phyloP scores from a whole-genome alignment of 2,113 vertebrate genomes.

The Macaca nemestrina region DNA sequence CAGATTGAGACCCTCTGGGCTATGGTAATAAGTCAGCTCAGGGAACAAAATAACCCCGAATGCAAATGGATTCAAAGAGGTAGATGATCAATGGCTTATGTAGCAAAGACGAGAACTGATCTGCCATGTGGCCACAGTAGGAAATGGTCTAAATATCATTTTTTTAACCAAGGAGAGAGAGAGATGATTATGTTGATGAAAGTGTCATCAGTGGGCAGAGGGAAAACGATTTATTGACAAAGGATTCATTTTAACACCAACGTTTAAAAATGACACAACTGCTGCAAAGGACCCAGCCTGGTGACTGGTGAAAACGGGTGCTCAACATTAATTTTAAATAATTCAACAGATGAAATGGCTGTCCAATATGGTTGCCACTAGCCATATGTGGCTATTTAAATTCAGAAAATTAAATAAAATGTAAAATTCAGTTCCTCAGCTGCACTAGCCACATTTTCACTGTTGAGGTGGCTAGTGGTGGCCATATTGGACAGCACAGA shows the following conservation, averaged over 20 bases:
- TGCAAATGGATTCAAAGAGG: background rate
- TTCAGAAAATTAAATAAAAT: constrained; percentile 2
- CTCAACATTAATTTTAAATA: background rate
- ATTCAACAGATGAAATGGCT: background rate
- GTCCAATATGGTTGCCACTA: background rate
- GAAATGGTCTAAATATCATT: background rate
- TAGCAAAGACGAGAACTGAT: background rate
- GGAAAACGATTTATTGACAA: background rate
- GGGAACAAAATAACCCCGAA: background rate
- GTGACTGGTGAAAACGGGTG: background rate
- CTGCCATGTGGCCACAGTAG: background rate
- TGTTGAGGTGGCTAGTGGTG: background rate
- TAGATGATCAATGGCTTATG: background rate
- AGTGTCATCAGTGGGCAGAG: background rate
- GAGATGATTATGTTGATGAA: background rate
- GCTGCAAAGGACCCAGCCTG: background rate
- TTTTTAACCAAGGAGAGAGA: constrained; percentile 1
- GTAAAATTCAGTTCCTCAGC: background rate
- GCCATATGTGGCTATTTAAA: background rate
- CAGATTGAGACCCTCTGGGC: background rate
- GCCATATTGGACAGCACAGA: background rate
- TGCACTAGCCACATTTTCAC: background rate
- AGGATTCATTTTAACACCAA: constrained; percentile 9
- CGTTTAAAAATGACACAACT: constrained; percentile 22
- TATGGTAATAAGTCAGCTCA: background rate